These are phyloP conservation scores for Ciconia stormi DNA, from an alignment of 2,113 vertebrate genomes.

Conservation along the genomic window DNA sequence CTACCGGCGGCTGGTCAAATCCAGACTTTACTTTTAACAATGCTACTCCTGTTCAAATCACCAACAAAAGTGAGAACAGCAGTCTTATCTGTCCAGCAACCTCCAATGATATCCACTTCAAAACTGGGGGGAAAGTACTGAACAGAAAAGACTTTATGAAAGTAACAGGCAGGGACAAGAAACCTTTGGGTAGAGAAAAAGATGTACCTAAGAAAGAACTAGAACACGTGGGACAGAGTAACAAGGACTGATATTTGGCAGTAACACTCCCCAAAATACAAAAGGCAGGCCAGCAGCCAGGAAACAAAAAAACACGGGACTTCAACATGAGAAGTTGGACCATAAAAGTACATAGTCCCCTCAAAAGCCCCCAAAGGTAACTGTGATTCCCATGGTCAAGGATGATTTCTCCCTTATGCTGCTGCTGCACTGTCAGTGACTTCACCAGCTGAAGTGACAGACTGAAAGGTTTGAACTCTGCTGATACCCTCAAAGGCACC, in stretches of 20 bases:
- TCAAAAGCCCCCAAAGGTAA: not conserved
- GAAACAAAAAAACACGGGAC: not conserved
- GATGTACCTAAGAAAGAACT: not conserved
- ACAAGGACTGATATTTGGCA: not conserved
- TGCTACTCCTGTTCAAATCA: not conserved
- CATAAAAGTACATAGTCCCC: not conserved
- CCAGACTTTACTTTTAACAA: not conserved
- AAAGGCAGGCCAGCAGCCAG: not conserved
- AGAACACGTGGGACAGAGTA: rapidly evolving
- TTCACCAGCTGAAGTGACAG: not conserved
- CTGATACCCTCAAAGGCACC: not conserved
- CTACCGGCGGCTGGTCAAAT: not conserved
- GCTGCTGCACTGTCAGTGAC: not conserved
- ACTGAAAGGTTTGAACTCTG: not conserved
- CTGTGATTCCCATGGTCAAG: rapidly evolving
- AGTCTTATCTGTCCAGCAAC: not conserved
- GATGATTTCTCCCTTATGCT: not conserved
- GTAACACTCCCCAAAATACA: not conserved
- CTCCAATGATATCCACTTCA: not conserved
- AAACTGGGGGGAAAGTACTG: not conserved
- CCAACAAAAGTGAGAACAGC: not conserved
- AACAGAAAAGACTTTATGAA: not conserved
- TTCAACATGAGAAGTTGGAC: not conserved
- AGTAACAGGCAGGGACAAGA: not conserved
- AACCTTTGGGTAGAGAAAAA: not conserved